Evolutionary conservation across 2,888 invertebrate genomes (phyloP).

Genomic region (Spodoptera picta): DNA sequence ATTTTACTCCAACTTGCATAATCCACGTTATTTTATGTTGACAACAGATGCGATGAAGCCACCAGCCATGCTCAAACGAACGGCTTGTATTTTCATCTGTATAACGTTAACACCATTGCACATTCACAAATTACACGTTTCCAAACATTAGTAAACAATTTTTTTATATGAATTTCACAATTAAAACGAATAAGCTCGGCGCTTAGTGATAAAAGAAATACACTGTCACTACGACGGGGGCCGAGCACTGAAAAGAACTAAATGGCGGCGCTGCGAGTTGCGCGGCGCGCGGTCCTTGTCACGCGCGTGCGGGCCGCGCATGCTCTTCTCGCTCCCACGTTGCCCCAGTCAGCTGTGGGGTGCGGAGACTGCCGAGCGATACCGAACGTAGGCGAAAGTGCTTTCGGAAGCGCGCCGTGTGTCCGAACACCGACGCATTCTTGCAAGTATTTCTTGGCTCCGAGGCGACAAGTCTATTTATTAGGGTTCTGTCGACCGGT

Average conservation of each 20-base stretch:
- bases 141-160: conserved; percentile 75
- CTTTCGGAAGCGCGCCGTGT: conserved; percentile 77
- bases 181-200: conserved; percentile 79
- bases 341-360: conserved; percentile 86
- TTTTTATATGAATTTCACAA: conserved; percentile 80
- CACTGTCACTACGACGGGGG: conserved; percentile 84
- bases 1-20: conserved; percentile 86
- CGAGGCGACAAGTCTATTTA: conserved; percentile 57
- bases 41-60: conserved; percentile 82
- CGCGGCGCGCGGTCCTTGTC: conserved; percentile 73
- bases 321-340: conserved; percentile 71
- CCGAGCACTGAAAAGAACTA: conserved; percentile 84
- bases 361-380: conserved; percentile 76
- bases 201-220: conserved; percentile 73
- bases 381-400: conserved; percentile 85
- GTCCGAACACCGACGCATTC: conserved; percentile 70
- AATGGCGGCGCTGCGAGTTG: conserved; percentile 82
- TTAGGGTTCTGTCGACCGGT: conserved; percentile 53
- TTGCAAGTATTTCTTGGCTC: conserved; percentile 68
- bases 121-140: conserved; percentile 71
- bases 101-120: conserved; percentile 69
- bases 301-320: conserved; percentile 54
- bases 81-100: conserved; percentile 66
- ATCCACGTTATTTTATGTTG: conserved; percentile 86
- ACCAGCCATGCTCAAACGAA: conserved; percentile 78